Evolutionary conservation across 2,888 invertebrate species (phyloP), one percentile per base, ranked within the genome.

Genomic region (Oxycera nigricornis): DNA sequence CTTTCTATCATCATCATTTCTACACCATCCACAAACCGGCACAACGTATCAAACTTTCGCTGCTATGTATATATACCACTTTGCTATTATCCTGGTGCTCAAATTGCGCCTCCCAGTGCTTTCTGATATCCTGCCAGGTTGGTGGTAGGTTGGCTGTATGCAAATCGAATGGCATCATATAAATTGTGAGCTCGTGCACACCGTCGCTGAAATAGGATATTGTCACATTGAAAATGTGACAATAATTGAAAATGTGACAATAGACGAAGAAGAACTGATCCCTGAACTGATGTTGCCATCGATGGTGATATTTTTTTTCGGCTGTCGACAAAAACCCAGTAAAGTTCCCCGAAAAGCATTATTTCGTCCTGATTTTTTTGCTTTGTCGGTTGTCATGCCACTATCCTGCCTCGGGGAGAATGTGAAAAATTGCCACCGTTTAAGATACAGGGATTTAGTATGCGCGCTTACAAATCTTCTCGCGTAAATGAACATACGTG

Each of bases 161-260:
- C 61, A 72, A 72, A 72, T 72, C 72, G 26, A 46, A 72, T 72
- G 28, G 72, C 72, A 72, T 59, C 30, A 41, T 59, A 72, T 72
- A 72, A 72, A 72, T 72, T 72, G 35, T 17, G 31, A 72, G 41
- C 72, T 30, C 31, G 26, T 57, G 31, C 50, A 72, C 46, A 14
- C 14, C 46, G 46, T 72, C 57, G 28, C 31, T 17, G 17, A 50
- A 72, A 59, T n/a, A 31, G 72, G 41, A 61, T 72, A 72, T 72
- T 46, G 72, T 57, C 17, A 7, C 41, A 57, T 26, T 59, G 30
- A 68, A 17, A 68, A 68, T 28, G 55, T 57, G 72, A 72, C 61
- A 72, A 72, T 72, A 57, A 41, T 14, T 35, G 70, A 52, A 70
- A 68, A 68, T 28, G 55, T 57, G 72, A 72, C 61, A 72, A 72